These are phyloP conservation scores for Machimus atricapillus DNA, from an alignment of 2,888 invertebrate genomes.

Conservation along the genomic window DNA sequence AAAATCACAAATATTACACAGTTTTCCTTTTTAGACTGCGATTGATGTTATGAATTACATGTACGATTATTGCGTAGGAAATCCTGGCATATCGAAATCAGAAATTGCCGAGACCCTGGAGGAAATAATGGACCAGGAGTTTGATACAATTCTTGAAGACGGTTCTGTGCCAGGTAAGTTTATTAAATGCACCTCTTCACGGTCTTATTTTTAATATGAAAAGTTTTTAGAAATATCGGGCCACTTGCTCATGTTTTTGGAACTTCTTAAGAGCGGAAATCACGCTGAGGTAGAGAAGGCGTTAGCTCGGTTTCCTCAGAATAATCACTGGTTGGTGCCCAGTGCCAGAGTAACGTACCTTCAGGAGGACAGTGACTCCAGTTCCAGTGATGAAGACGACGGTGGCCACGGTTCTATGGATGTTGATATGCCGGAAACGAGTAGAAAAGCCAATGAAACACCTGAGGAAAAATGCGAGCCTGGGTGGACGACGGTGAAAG, in stretches of 20 bases:
- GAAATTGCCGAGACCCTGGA: constrained; percentile 72
- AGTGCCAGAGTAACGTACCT: constrained; percentile 60
- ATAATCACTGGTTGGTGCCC: constrained; percentile 67
- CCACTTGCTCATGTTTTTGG: constrained; percentile 66
- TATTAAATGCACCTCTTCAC: neutral
- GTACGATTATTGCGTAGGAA: constrained; percentile 69
- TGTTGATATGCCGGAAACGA: constrained; percentile 48
- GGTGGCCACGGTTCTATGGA: constrained; percentile 55
- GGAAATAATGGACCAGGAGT: constrained; percentile 77
- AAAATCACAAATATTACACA: neutral
- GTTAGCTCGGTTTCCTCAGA: constrained; percentile 68
- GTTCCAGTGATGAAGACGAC: constrained; percentile 60
- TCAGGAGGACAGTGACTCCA: constrained; percentile 55
- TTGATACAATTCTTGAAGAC: constrained; percentile 76
- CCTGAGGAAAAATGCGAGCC: constrained; percentile 63
- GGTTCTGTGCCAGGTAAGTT: constrained; percentile 69
- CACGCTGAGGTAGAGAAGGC: constrained; percentile 67
- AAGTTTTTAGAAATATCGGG: constrained; percentile 66
- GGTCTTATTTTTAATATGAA: neutral
- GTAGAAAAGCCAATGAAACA: neutral
- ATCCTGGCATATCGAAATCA: constrained; percentile 66
- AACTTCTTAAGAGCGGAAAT: constrained; percentile 66
- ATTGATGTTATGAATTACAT: constrained; percentile 71
- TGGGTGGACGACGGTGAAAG: constrained; percentile 74
- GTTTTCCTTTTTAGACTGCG: constrained; percentile 65